Evolutionary conservation across 2,113 vertebrate species (phyloP), one percentile per base, ranked within the genome.

Genomic region (Bujurquina vittata): DNA sequence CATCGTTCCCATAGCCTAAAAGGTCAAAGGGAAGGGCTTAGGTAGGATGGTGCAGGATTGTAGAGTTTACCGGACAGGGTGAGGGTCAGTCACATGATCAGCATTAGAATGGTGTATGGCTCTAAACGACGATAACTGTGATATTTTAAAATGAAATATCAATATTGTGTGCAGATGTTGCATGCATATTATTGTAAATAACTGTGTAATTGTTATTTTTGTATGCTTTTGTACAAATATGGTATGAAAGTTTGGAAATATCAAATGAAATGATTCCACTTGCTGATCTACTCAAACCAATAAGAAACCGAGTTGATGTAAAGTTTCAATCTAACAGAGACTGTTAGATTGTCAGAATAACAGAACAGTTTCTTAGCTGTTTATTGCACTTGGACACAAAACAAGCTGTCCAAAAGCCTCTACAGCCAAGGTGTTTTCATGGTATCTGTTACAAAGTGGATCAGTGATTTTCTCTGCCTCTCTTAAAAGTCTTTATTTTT

Each of bases 1-100:
- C 97, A 75, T 99, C 98, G 86, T 96, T 98, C 80, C 94, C 96
- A 90, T 98, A 99, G 89, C 97, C 98, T 96, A 96, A 94, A 73
- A 91, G 29, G 80, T 90, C 89, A 92, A 87, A 91, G 84, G 87
- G 81, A 83, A 84, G 77, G 84, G 87, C 86, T 91, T 86, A 93
- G 80, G 90, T 80, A 43, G 91, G 86, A 81, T 4, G 67, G 81
- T 77, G 63, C 23, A 80, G 88, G 83, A 58, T 12, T 20, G 80
- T 26, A 76, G 87, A 88, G 40, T 84, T 87, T n/a, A 79, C n/a
- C 75, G 5, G 91, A 60, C 54, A 15, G 69, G 88, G 82, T 67
- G 52, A 77, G 75, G 59, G 73, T 75, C 86, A 67, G 78, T 83
- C 62, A 90, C 7, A 91, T 15, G 49, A 29, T 57, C 46, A 72